Evolutionary conservation across 1,140 invertebrate species (phyloP).

Genomic region (Philopotamus ludificatus): DNA sequence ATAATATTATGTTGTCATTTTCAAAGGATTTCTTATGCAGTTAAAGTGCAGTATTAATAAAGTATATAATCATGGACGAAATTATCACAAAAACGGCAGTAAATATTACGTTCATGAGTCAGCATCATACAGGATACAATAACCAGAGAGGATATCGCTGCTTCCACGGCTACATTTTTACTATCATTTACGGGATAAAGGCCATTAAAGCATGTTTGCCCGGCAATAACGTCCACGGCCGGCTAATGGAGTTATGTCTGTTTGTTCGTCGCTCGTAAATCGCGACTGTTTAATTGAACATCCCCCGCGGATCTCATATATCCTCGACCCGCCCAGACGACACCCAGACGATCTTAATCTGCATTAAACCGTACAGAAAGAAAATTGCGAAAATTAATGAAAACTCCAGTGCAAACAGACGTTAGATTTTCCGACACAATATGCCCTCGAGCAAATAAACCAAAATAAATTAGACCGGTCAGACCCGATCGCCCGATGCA

Average conservation of each 20-base stretch:
- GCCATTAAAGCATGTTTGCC: background rate
- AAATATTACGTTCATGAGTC: no score
- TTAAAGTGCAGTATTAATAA: no score
- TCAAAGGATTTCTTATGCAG: no score
- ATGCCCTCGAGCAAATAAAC: background rate
- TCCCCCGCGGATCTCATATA: constrained; percentile 6
- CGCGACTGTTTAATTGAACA: background rate
- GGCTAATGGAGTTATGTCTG: background rate
- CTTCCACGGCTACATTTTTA: background rate
- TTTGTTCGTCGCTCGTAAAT: constrained; percentile 2
- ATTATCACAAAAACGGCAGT: no score
- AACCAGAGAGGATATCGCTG: background rate
- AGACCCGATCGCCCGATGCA: no score
- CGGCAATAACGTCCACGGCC: background rate
- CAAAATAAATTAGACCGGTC: background rate
- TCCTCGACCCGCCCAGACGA: constrained; percentile 5
- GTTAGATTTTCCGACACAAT: background rate
- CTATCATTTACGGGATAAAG: background rate
- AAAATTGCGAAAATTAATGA: no score
- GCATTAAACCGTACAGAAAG: background rate
- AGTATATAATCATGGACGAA: no score
- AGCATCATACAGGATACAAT: no score
- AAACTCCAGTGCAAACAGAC: background rate
- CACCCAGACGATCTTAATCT: constrained; percentile 27
- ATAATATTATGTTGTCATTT: no score